Evolutionary conservation across 1,140 invertebrate species (phyloP).

Genomic region (Drosophila baimaii): DNA sequence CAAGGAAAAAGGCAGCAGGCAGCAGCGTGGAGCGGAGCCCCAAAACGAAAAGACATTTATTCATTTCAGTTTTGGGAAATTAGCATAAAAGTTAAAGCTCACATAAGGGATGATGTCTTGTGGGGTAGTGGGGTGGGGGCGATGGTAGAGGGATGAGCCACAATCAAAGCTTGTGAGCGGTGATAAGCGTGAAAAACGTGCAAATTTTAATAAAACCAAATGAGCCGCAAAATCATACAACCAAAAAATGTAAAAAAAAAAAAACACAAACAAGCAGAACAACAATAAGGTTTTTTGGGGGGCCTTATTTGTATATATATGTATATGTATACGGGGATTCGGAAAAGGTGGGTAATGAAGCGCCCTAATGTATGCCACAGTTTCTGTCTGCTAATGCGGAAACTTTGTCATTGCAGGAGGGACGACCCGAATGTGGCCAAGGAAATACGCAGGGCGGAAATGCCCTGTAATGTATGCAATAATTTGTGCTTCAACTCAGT

Average conservation of each 20-base stretch:
- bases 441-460: background rate
- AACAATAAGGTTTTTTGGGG: conserved; percentile 7
- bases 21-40: conserved; percentile 14
- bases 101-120: conserved; percentile 33
- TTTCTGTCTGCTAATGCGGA: conserved; percentile 69
- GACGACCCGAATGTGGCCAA: background rate
- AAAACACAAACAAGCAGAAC: background rate
- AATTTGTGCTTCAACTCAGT: background rate
- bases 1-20: conserved; percentile 54
- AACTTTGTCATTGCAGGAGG: conserved; percentile 65
- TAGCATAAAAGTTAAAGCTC: conserved; percentile 77
- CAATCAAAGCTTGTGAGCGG: conserved; percentile 68
- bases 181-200: conserved; percentile 81
- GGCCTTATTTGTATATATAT: conserved; percentile 12
- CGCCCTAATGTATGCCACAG: conserved; percentile 59
- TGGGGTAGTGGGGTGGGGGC: no score
- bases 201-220: conserved; percentile 81
- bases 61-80: conserved; percentile 75
- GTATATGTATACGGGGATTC: no score
- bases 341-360: conserved; percentile 53
- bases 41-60: conserved; percentile 71
- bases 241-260: conserved; percentile 32
- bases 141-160: conserved; percentile 42
- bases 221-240: conserved; percentile 79
- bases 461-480: conserved; percentile 21